Percentiles rank a stretch among this genome's conserved stretches.
Evolutionary conservation across 2,888 invertebrate genomes (phyloP).

Genomic region (Dicycla oo): DNA sequence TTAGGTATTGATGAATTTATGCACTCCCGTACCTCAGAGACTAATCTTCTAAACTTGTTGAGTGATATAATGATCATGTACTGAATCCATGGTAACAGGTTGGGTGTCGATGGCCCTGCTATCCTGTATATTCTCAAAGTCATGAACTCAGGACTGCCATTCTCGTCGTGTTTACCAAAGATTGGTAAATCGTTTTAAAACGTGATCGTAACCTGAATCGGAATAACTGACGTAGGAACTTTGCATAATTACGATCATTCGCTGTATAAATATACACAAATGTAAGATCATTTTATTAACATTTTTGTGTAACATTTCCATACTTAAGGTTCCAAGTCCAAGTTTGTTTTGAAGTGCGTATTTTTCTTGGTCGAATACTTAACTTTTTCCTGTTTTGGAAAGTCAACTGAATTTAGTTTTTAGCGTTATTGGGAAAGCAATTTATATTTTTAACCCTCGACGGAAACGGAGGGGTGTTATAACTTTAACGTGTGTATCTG

Average conservation of each 20-base stretch:
- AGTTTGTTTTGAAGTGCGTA: slow-evolving; percentile 6
- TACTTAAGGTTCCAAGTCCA: slow-evolving; percentile 15
- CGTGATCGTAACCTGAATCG: slow-evolving; percentile 59
- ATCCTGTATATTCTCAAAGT: slow-evolving; percentile 2
- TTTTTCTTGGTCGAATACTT: background rate
- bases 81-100: too few species aligned
- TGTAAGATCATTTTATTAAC: slow-evolving; percentile 23
- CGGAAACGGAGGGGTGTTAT: too few species aligned
- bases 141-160: background rate
- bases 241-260: slow-evolving; percentile 45
- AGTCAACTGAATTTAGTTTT: background rate
- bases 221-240: slow-evolving; percentile 48
- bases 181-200: slow-evolving; percentile 35
- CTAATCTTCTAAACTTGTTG: too few species aligned
- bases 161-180: slow-evolving; percentile 16
- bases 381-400: background rate
- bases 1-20: too few species aligned
- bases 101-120: too few species aligned
- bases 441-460: too few species aligned
- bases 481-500: too few species aligned
- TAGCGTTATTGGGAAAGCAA: too few species aligned
- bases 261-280: slow-evolving; percentile 52
- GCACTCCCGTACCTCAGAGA: too few species aligned
- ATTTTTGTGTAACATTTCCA: slow-evolving; percentile 23
- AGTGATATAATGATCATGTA: too few species aligned